phyloP scores from a whole-genome alignment of 2,113 vertebrate species.

The Shinisaurus crocodilurus region DNA sequence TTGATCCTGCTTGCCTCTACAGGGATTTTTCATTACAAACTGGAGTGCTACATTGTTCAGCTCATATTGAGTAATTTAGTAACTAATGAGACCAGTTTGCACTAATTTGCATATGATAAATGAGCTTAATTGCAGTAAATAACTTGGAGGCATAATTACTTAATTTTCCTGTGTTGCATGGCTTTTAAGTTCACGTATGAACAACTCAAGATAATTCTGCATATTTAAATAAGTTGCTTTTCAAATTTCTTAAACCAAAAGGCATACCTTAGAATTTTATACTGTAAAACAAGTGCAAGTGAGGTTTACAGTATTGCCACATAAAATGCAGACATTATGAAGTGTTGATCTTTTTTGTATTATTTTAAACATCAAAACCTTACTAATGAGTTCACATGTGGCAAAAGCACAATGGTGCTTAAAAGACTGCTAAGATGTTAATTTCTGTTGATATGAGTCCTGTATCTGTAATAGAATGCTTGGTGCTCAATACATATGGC shows the following conservation, averaged over 20 bases:
- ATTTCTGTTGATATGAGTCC: constrained; percentile 12
- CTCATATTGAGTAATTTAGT: constrained; percentile 92
- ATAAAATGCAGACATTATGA: constrained; percentile 43
- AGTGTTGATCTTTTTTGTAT: constrained; percentile 14
- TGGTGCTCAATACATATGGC: neutral
- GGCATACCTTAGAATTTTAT: constrained; percentile 78
- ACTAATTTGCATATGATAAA: constrained; percentile 93
- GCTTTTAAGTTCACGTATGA: constrained; percentile 90
- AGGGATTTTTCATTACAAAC: constrained; percentile 92
- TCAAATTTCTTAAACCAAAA: constrained; percentile 81
- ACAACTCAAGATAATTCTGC: constrained; percentile 88
- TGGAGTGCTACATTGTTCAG: constrained; percentile 91
- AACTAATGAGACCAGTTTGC: constrained; percentile 91
- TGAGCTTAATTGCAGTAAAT: constrained; percentile 92
- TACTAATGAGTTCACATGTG: constrained; percentile 33
- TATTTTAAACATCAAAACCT: neutral
- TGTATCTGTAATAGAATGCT: constrained; percentile 20
- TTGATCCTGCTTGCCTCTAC: constrained; percentile 91
- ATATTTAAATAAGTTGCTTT: constrained; percentile 87
- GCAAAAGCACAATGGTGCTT: constrained; percentile 34
- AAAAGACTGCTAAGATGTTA: constrained; percentile 24
- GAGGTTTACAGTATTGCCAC: constrained; percentile 57
- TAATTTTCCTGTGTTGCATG: constrained; percentile 90
- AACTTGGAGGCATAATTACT: constrained; percentile 92
- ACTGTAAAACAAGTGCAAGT: constrained; percentile 76